phyloP scores from a whole-genome alignment of 37 sponge, comb jelly and placozoan species.

The Sycon ciliatum region DNA sequence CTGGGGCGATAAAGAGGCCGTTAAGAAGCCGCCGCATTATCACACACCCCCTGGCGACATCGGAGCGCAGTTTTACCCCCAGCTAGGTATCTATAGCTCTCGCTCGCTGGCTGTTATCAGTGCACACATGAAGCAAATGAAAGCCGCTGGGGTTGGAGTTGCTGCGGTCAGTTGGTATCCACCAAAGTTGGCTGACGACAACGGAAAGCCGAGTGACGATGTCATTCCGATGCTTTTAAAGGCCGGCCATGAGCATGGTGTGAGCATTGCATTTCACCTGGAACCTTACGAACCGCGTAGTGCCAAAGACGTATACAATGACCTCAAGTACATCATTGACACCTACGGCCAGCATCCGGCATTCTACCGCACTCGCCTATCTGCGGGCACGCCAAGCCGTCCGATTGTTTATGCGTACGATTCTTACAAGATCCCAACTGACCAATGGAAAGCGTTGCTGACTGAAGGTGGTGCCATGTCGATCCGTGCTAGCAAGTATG shows the following conservation, averaged over 20 bases:
- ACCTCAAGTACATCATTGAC: slow-evolving; percentile 52
- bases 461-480: slow-evolving; percentile 14
- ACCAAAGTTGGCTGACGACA: slow-evolving; percentile 37
- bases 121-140: slow-evolving; percentile 62
- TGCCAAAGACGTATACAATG: slow-evolving; percentile 28
- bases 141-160: slow-evolving; percentile 60
- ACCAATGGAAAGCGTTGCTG: slow-evolving; percentile 57
- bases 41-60: slow-evolving; percentile 76
- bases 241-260: slow-evolving; percentile 36
- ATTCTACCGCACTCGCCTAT: slow-evolving; percentile 25
- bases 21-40: slow-evolving; percentile 31
- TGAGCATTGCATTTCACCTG: slow-evolving; percentile 64
- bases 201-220: slow-evolving; percentile 49
- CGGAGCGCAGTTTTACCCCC: slow-evolving; percentile 75
- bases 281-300: slow-evolving; percentile 65
- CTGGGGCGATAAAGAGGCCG: slow-evolving; percentile 48
- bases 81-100: slow-evolving; percentile 76
- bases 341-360: slow-evolving; percentile 63
- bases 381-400: not conserved
- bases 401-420: slow-evolving; percentile 77
- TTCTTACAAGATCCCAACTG: slow-evolving; percentile 43
- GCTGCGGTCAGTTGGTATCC: slow-evolving; percentile 75
- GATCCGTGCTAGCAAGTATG: slow-evolving; percentile 53
- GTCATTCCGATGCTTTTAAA: slow-evolving; percentile 48
- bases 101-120: slow-evolving; percentile 29